Percentiles rank a stretch among this genome's conserved stretches.
phyloP scores from a whole-genome alignment of 92 coral and sea anemone genomes.

The Ricordea florida region DNA sequence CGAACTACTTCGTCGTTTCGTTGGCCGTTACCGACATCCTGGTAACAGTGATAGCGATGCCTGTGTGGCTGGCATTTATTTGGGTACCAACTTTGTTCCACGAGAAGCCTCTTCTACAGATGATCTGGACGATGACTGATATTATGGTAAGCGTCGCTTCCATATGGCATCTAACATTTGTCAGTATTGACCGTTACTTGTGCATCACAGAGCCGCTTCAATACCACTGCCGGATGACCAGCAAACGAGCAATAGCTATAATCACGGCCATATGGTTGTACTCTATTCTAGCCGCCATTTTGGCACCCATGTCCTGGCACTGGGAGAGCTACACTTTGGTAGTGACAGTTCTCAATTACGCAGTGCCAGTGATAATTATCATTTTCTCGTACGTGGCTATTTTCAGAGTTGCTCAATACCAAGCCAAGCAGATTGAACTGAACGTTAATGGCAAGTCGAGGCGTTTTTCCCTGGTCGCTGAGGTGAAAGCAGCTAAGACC shows the following conservation, averaged over 20 bases:
- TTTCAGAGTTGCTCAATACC: constrained; percentile 83
- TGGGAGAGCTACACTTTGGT: constrained; percentile 58
- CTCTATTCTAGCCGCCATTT: constrained; percentile 66
- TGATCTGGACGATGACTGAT: constrained; percentile 89
- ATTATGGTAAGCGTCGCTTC: constrained; percentile 88
- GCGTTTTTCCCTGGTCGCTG: constrained; percentile 76
- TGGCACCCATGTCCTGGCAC: constrained; percentile 67
- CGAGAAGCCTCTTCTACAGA: constrained; percentile 52
- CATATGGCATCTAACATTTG: constrained; percentile 88
- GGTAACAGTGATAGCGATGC: constrained; percentile 81
- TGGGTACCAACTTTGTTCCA: constrained; percentile 53
- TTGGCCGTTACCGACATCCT: constrained; percentile 80
- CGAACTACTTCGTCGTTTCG: constrained; percentile 81
- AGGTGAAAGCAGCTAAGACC: constrained; percentile 95
- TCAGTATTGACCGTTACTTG: constrained; percentile 89
- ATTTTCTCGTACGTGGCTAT: constrained; percentile 81
- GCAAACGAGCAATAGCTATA: constrained; percentile 55
- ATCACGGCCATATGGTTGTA: constrained; percentile 74
- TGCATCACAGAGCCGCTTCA: constrained; percentile 80
- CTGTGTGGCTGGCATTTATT: constrained; percentile 78
- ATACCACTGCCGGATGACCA: constrained; percentile 76
- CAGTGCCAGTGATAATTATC: constrained; percentile 75
- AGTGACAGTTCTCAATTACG: constrained; percentile 74
- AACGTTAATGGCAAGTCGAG: constrained; percentile 79
- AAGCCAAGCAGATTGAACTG: constrained; percentile 80